These are phyloP conservation scores for Menura novaehollandiae DNA, from an alignment of 2,113 vertebrate species.

Conservation along the genomic window DNA sequence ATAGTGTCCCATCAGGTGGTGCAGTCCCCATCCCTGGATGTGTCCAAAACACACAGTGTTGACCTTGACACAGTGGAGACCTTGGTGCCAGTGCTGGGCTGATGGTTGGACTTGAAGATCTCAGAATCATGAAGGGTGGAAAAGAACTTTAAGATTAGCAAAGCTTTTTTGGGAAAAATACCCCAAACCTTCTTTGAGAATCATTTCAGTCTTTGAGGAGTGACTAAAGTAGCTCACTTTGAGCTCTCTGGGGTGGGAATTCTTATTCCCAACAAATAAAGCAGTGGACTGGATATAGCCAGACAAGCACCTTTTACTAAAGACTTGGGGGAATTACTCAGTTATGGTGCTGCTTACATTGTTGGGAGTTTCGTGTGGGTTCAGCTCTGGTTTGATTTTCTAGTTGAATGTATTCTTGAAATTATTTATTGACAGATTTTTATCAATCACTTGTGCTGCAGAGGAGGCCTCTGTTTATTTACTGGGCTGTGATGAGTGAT, in stretches of 20 bases:
- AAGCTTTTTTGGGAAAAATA: background rate
- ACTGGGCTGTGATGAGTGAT: background rate
- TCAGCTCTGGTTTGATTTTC: background rate
- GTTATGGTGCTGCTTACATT: background rate
- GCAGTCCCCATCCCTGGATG: background rate
- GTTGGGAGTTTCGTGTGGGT: background rate
- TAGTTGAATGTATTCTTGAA: background rate
- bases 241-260: background rate
- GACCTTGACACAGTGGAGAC: no score
- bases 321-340: background rate
- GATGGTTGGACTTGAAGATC: background rate
- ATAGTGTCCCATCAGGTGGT: background rate
- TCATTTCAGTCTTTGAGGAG: background rate
- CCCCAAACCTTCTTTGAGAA: background rate
- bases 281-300: background rate
- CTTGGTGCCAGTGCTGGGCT: rapidly evolving
- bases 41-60: background rate
- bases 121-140: background rate
- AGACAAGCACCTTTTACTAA: background rate
- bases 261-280: background rate
- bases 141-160: background rate
- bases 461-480: background rate
- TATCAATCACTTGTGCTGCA: background rate
- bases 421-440: background rate
- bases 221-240: rapidly evolving